phyloP scores from a whole-genome alignment of 1,140 invertebrate species.

The Drosophila insularis region DNA sequence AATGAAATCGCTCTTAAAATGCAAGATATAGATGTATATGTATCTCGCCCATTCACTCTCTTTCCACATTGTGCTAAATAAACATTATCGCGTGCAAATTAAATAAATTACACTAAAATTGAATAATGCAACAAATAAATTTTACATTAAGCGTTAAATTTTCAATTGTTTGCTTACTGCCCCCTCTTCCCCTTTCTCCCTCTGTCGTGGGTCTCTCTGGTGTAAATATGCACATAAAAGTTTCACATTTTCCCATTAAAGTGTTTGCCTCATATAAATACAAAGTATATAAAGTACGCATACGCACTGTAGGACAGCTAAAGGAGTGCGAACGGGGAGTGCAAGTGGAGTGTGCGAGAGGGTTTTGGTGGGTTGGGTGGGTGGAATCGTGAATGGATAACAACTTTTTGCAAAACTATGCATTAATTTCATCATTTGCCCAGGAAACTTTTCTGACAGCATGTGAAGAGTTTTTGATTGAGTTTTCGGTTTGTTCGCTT shows the following conservation, averaged over 20 bases:
- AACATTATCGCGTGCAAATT: slow-evolving; percentile 12
- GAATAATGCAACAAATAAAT: slow-evolving; percentile 15
- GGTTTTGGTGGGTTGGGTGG: background rate
- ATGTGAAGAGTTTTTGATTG: slow-evolving; percentile 73
- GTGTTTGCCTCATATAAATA: slow-evolving; percentile 16
- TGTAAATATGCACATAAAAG: slow-evolving; percentile 12
- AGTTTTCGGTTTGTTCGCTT: slow-evolving; percentile 54
- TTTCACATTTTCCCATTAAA: slow-evolving; percentile 15
- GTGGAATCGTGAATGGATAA: slow-evolving; percentile 1
- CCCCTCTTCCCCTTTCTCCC: background rate
- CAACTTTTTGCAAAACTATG: slow-evolving; percentile 47
- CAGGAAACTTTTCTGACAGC: slow-evolving; percentile 50
- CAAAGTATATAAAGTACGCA: slow-evolving; percentile 21
- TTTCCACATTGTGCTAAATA: slow-evolving; percentile 33
- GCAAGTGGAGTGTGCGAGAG: too few species aligned
- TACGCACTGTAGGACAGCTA: slow-evolving; percentile 19
- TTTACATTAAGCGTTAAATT: slow-evolving; percentile 16
- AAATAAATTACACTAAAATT: slow-evolving; percentile 14
- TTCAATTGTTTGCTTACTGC: background rate
- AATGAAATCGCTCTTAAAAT: slow-evolving; percentile 33
- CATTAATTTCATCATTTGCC: slow-evolving; percentile 65
- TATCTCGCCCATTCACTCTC: too few species aligned
- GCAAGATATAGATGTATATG: background rate
- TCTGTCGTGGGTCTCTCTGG: background rate
- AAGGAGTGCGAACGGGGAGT: background rate